phyloP scores from a whole-genome alignment of 2,113 vertebrate genomes.

The Oceanodroma tethys region DNA sequence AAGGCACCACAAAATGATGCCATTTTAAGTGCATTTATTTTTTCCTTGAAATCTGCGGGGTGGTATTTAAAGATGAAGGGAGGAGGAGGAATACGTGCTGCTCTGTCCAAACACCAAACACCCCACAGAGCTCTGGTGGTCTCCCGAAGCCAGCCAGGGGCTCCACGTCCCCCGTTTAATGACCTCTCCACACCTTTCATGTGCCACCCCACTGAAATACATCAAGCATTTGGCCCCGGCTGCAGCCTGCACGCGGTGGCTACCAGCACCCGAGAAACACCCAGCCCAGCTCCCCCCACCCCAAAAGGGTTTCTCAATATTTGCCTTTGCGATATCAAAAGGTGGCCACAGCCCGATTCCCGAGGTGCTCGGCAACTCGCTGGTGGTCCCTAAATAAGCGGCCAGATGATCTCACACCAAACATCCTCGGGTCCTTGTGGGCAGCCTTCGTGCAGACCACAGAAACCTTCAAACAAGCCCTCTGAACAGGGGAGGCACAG shows the following conservation, averaged over 20 bases:
- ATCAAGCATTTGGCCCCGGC: not conserved
- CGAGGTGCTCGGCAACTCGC: not conserved
- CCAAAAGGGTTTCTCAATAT: not conserved
- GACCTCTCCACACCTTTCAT: not conserved
- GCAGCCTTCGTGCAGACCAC: slow-evolving; percentile 32
- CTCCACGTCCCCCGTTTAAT: not conserved
- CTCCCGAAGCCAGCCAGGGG: not conserved
- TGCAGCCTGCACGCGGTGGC: not conserved
- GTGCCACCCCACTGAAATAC: not conserved
- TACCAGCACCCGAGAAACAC: not conserved
- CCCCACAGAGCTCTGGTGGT: slow-evolving; percentile 1
- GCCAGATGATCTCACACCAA: slow-evolving; percentile 21
- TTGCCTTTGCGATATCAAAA: slow-evolving; percentile 26
- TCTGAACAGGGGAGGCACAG: slow-evolving; percentile 34
- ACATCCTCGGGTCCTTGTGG: not conserved
- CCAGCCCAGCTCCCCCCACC: not conserved
- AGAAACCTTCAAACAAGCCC: slow-evolving; percentile 61
- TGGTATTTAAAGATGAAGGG: slow-evolving; percentile 40
- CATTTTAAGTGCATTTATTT: slow-evolving; percentile 15
- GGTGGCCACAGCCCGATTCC: slow-evolving; percentile 10
- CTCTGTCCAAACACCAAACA: not conserved
- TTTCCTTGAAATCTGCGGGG: not conserved
- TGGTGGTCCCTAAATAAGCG: slow-evolving; percentile 56
- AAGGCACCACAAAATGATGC: not conserved
- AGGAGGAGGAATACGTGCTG: not conserved